phyloP scores from a whole-genome alignment of 2,797 vertebrate species.

The Notoglanidium macrostoma region DNA sequence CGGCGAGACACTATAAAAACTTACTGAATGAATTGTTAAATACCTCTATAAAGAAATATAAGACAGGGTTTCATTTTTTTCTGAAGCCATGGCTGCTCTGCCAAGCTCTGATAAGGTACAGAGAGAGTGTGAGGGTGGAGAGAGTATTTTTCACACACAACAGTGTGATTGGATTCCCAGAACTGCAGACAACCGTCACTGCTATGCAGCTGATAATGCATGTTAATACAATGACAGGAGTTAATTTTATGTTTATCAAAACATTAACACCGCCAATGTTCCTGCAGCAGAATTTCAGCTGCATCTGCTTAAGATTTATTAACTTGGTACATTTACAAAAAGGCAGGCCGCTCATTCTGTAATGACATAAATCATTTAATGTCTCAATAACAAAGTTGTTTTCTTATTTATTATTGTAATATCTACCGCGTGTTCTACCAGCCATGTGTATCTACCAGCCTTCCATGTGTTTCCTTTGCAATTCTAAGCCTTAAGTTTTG shows the following conservation, averaged over 20 bases:
- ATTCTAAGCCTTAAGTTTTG: not conserved
- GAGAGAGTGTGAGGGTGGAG: slow-evolving; percentile 48
- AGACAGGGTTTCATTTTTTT: slow-evolving; percentile 74
- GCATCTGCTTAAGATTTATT: slow-evolving; percentile 48
- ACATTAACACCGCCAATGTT: not conserved
- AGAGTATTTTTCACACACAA: slow-evolving; percentile 21
- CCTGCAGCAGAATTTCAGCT: slow-evolving; percentile 60
- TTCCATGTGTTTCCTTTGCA: not conserved
- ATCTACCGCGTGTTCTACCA: not conserved
- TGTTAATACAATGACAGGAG: slow-evolving; percentile 37
- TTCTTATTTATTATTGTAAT: slow-evolving; percentile 5
- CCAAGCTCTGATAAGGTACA: slow-evolving; percentile 73
- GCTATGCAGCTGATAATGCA: slow-evolving; percentile 41
- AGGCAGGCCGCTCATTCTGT: not conserved
- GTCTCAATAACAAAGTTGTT: slow-evolving; percentile 15
- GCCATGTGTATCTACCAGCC: no score
- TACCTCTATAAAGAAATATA: slow-evolving; percentile 80
- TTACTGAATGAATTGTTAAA: slow-evolving; percentile 80
- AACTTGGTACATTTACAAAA: not conserved
- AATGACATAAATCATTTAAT: slow-evolving; percentile 25
- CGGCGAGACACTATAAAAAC: slow-evolving; percentile 76
- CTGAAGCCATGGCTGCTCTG: slow-evolving; percentile 72
- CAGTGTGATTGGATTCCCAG: slow-evolving; percentile 59
- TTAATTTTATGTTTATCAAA: slow-evolving; percentile 48
- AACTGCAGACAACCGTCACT: slow-evolving; percentile 48